Evolutionary conservation across 2,888 invertebrate species (phyloP).

Genomic region (Timandra comae): DNA sequence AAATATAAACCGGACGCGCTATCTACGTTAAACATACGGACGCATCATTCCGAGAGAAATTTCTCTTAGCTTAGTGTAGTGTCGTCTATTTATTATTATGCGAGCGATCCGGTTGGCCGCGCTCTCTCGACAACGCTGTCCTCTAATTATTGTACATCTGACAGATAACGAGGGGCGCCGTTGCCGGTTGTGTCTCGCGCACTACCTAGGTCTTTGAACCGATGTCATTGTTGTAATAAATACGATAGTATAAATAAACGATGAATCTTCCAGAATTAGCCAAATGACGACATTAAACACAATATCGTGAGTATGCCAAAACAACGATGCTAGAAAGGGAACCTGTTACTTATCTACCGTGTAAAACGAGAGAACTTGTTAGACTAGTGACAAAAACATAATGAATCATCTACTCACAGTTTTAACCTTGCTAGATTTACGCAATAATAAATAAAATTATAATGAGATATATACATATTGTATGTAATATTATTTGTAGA

Average conservation of each 20-base stretch:
- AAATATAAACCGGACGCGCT: neutral
- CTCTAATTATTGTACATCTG: slow-evolving; percentile 29
- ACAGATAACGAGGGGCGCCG: slow-evolving; percentile 21
- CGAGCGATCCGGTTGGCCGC: slow-evolving; percentile 17
- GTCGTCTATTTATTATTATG: neutral
- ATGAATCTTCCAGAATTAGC: slow-evolving; percentile 39
- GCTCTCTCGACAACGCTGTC: slow-evolving; percentile 21
- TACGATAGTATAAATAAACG: slow-evolving; percentile 36
- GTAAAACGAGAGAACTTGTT: too few relatives aligned
- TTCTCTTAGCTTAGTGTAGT: slow-evolving; percentile 7
- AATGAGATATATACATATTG: too few relatives aligned
- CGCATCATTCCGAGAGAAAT: slow-evolving; percentile 3
- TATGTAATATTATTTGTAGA: too few relatives aligned
- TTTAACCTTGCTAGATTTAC: too few relatives aligned
- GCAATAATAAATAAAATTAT: too few relatives aligned
- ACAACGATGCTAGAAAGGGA: too few relatives aligned
- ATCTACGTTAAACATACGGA: too few relatives aligned
- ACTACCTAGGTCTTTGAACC: slow-evolving; percentile 58
- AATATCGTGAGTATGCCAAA: too few relatives aligned
- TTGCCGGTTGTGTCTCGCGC: slow-evolving; percentile 15
- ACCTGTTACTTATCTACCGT: too few relatives aligned
- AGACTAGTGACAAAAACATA: too few relatives aligned
- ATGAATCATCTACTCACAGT: too few relatives aligned
- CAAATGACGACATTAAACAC: too few relatives aligned
- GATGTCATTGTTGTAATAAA: slow-evolving; percentile 24